Base-by-base conservation (phyloP, 1,140 invertebrate genomes). In the Pectinophora gossypiella region DNA sequence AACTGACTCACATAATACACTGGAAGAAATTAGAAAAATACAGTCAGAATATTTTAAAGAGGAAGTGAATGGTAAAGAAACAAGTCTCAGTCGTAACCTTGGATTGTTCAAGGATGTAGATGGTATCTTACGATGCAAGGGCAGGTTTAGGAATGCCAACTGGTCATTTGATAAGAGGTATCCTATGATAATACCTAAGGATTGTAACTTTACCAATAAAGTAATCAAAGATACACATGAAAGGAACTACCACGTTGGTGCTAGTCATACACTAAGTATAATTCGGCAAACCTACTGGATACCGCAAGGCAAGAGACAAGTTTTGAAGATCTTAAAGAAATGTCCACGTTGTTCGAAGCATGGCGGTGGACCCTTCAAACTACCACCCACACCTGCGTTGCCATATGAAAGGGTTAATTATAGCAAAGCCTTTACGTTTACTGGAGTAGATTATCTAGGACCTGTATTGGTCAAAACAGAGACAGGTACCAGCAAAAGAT, bases 291-390 rank as follows among this genome's bases (percentile, higher is more conserved):
- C 45, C 3, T 64, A 45, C 42, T 64, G 55, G 59, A 45, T 65
- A 21, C 52, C 55, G 12, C 52, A 59, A 54, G 59, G 59, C 9
- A 43, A 52, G 51, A 49, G 20, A 22, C 22, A 47, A 40, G 55
- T 61, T 23, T 42, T 56, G 15, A 57, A 49, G 13, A 48, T 51
- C 10, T 19, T 64, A 2, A 53, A 35, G 48, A 49, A 47, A 51
- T 56, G 50, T 18, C 20, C 12, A 19, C 20, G 49, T 12, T 64
- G 58, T 36, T 16, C 21, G 12, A 65, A 65, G 40, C 51, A 65
- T 45, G 55, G 49, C 13, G 62, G 62, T 10, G 61, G 61, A 1
- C 58, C 61, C 12, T 64, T 47, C 36, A 64, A 55, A 51, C 35
- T 64, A 38, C 61, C 61, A 36, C 5, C 48, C 0, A 61, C 54